phyloP scores from a whole-genome alignment of 2,797 vertebrate species.

The Hoplostethus mediterraneus region DNA sequence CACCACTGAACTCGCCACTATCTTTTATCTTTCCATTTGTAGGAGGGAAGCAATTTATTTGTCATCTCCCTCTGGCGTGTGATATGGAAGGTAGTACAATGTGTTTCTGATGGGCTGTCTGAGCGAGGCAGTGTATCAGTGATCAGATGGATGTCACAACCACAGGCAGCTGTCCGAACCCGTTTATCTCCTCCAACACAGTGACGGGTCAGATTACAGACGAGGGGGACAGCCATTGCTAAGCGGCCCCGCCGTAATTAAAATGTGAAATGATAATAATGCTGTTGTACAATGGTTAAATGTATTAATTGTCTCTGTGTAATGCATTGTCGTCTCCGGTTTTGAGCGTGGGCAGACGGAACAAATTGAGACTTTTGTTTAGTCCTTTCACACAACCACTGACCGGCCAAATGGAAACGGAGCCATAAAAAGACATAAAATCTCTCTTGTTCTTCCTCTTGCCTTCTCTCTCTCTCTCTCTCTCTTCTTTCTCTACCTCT shows the following conservation, averaged over 20 bases:
- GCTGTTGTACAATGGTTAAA: conserved; percentile 15
- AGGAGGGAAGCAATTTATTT: conserved; percentile 69
- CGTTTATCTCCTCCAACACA: conserved; percentile 50
- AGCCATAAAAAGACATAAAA: conserved; percentile 16
- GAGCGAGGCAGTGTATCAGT: conserved; percentile 47
- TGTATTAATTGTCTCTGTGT: not conserved
- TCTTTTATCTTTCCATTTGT: conserved; percentile 64
- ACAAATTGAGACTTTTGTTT: conserved; percentile 28
- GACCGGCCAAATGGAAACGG: conserved; percentile 18
- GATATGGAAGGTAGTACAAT: conserved; percentile 28
- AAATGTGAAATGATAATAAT: not conserved
- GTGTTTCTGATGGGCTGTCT: conserved; percentile 55
- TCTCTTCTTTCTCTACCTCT: conserved; percentile 19
- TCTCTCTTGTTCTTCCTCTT: not conserved
- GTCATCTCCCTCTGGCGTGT: conserved; percentile 42
- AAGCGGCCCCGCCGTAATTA: conserved; percentile 9
- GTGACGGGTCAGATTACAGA: conserved; percentile 35
- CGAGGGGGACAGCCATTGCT: not conserved
- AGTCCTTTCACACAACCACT: conserved; percentile 13
- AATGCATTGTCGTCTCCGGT: conserved; percentile 20
- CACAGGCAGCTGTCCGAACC: conserved; percentile 46
- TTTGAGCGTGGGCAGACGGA: conserved; percentile 19
- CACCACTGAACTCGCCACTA: conserved; percentile 41
- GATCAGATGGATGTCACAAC: conserved; percentile 55
- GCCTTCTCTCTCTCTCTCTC: not conserved